Conservation (phyloP, 2,797 vertebrate genomes). For the Phalanger gymnotis region DNA sequence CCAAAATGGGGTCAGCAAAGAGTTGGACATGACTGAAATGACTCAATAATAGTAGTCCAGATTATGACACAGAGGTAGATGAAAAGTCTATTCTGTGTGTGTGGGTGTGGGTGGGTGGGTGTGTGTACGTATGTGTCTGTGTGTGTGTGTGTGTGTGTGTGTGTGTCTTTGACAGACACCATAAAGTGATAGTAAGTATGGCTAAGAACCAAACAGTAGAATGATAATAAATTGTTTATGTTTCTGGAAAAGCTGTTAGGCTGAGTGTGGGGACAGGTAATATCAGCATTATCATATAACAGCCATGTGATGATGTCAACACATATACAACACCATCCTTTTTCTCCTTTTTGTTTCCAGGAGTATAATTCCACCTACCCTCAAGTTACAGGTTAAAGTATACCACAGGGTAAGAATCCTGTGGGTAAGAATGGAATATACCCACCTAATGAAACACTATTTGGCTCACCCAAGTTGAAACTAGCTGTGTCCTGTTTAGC, state of each 20-base stretch:
- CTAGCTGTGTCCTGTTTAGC: background rate
- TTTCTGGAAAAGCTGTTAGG: background rate
- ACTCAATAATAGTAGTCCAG: background rate
- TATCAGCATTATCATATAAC: background rate
- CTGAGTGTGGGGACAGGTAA: background rate
- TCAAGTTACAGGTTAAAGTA: slow-evolving; percentile 3
- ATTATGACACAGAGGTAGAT: background rate
- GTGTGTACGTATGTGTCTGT: no score
- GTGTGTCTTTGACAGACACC: background rate
- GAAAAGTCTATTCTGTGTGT: background rate
- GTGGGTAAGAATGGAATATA: background rate
- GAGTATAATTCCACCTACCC: slow-evolving; percentile 19
- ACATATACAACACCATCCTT: background rate
- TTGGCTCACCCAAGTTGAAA: slow-evolving; percentile 20
- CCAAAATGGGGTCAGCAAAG: background rate
- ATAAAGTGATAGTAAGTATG: background rate
- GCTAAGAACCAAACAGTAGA: background rate
- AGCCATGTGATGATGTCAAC: background rate
- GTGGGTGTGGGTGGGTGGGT: no score
- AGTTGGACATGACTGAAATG: background rate
- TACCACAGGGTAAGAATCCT: background rate
- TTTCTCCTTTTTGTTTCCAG: background rate
- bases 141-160: background rate
- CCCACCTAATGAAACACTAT: background rate
- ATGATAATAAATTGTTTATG: background rate